Evolutionary conservation across 1,140 invertebrate genomes (phyloP).

Genomic region (Drosophila punjabiensis): DNA sequence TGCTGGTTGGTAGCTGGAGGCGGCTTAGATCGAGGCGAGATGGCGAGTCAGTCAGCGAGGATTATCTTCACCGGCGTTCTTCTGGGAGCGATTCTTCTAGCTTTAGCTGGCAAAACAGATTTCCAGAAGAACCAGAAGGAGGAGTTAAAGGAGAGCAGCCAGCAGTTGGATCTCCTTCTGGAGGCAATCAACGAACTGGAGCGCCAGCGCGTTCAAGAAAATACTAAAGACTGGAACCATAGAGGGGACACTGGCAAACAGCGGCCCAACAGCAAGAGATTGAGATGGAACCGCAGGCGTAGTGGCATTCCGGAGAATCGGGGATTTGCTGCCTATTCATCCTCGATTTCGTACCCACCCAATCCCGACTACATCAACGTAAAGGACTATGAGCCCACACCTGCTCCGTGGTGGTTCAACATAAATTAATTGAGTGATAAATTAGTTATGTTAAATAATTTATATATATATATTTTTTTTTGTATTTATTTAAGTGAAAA

Average conservation of each 20-base stretch:
- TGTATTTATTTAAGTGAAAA: neutral
- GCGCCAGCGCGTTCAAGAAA: constrained; percentile 22
- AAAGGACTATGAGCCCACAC: constrained; percentile 1
- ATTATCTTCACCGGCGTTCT: neutral
- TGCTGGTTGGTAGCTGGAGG: neutral
- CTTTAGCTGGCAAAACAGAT: neutral
- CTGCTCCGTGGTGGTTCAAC: constrained; percentile 57
- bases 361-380: constrained; percentile 58
- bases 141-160: constrained; percentile 2
- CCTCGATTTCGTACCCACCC: neutral
- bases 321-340: neutral
- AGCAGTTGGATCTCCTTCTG: constrained; percentile 26
- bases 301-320: neutral
- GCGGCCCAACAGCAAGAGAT: constrained; percentile 56
- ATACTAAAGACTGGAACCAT: neutral
- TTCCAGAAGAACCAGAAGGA: too few species aligned
- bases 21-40: constrained; percentile 12
- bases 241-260: neutral
- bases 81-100: neutral
- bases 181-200: constrained; percentile 57
- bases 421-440: neutral
- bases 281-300: constrained; percentile 40
- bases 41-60: constrained; percentile 14
- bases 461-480: neutral
- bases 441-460: neutral